Evolutionary conservation across 2,888 invertebrate species (phyloP).

Genomic region (Drosophila anomelani): DNA sequence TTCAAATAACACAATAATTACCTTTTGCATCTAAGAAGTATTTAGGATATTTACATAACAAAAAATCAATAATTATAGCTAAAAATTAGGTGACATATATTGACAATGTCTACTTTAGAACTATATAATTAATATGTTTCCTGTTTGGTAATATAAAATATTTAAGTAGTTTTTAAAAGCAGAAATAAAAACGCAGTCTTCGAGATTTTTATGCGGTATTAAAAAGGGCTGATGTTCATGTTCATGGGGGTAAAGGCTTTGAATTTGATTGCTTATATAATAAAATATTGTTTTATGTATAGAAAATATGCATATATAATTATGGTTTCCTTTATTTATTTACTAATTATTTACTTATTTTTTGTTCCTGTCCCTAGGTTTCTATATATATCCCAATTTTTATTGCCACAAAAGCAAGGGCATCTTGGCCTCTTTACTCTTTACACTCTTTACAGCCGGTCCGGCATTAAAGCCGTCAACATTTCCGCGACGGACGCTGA

Average conservation of each 20-base stretch:
- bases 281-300: too few relatives aligned
- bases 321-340: too few relatives aligned
- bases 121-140: too few relatives aligned
- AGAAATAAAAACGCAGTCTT: too few relatives aligned
- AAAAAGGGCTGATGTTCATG: too few relatives aligned
- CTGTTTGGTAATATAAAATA: too few relatives aligned
- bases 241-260: too few relatives aligned
- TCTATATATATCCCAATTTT: background rate
- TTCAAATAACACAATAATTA: background rate
- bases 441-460: constrained; percentile 12
- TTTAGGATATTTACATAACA: background rate
- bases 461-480: constrained; percentile 60
- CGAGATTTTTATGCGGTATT: too few relatives aligned
- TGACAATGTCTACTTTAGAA: too few relatives aligned
- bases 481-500: constrained; percentile 72
- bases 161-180: too few relatives aligned
- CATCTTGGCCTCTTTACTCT: constrained; percentile 5
- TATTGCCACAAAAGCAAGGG: constrained; percentile 3
- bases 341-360: background rate
- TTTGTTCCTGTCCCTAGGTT: background rate
- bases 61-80: background rate
- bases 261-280: background rate
- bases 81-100: too few relatives aligned
- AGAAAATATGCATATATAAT: too few relatives aligned
- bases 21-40: background rate